Percentiles rank a stretch among this genome's conserved stretches.
Evolutionary conservation across 2,113 vertebrate genomes (phyloP).

Genomic region (Brachionichthys hirsutus): DNA sequence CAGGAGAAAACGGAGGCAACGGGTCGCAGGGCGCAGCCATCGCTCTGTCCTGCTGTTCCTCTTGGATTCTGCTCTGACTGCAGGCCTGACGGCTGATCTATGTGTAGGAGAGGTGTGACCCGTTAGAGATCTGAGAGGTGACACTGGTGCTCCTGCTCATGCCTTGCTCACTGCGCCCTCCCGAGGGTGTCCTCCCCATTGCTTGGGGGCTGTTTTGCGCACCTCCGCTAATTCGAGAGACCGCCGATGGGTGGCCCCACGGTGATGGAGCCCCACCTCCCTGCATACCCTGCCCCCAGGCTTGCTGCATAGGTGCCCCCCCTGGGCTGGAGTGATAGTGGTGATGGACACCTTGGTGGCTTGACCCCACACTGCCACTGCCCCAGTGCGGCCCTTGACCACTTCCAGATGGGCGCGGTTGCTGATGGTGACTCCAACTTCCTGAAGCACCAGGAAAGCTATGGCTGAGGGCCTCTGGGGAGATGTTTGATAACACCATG

Average conservation of each 20-base stretch:
- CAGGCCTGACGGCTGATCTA: conserved; percentile 69
- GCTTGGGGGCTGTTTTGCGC: conserved; percentile 97
- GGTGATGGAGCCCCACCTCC: conserved; percentile 83
- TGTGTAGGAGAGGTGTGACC: conserved; percentile 99
- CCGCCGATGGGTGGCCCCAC: conserved; percentile 87
- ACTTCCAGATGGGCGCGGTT: conserved; percentile 81
- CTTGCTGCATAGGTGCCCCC: conserved; percentile 86
- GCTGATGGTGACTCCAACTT: conserved; percentile 83
- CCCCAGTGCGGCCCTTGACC: conserved; percentile 87
- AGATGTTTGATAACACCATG: conserved; percentile 96
- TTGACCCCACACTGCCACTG: conserved; percentile 55
- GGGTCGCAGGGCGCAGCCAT: conserved; percentile 30
- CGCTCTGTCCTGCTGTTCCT: conserved; percentile 33
- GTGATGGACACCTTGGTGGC: conserved; percentile 84
- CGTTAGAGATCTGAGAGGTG: conserved; percentile 99
- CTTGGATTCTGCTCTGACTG: conserved; percentile 35
- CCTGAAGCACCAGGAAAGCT: conserved; percentile 93
- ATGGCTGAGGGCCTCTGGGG: conserved; percentile 93
- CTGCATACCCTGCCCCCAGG: conserved; percentile 90
- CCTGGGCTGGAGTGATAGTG: conserved; percentile 87
- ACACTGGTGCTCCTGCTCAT: conserved; percentile 99
- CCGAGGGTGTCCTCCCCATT: conserved; percentile 94
- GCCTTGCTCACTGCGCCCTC: conserved; percentile 92
- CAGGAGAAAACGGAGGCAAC: conserved; percentile 21
- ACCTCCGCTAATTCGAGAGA: conserved; percentile 86